phyloP scores from a whole-genome alignment of 2,888 invertebrate species.

The Scelioninae gen. 2 region DNA sequence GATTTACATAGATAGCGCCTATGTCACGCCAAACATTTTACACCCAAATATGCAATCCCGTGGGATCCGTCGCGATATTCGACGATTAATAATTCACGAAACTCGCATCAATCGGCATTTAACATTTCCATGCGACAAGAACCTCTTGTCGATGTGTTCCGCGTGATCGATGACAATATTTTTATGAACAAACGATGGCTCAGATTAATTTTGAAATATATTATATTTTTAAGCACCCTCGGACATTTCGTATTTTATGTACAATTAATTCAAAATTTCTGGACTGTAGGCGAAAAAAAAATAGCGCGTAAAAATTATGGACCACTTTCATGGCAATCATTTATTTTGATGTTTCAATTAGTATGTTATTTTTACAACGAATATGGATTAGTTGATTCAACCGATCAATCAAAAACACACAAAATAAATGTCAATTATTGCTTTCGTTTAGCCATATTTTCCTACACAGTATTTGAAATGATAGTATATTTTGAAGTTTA shows the following conservation, averaged over 20 bases:
- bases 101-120: slow-evolving; percentile 36
- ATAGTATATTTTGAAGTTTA: no score
- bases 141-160: slow-evolving; percentile 39
- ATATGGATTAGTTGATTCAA: no score
- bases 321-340: no score
- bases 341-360: no score
- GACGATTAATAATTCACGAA: slow-evolving; percentile 51
- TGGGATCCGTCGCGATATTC: slow-evolving; percentile 25
- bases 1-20: slow-evolving; percentile 52
- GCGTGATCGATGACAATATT: slow-evolving; percentile 30
- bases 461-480: no score
- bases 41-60: slow-evolving; percentile 8
- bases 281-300: background rate
- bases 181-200: slow-evolving; percentile 11
- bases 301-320: background rate
- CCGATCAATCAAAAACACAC: no score
- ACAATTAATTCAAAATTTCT: background rate
- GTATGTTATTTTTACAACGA: no score
- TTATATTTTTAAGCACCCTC: slow-evolving; percentile 19
- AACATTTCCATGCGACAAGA: slow-evolving; percentile 37
- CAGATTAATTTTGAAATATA: slow-evolving; percentile 19
- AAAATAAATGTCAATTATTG: no score
- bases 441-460: no score
- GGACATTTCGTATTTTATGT: background rate
- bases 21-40: slow-evolving; percentile 28